Percentiles rank a stretch among this genome's conserved stretches.
Evolutionary conservation across 2,113 vertebrate genomes (phyloP).

Genomic region (Prochilodus magdalenae): DNA sequence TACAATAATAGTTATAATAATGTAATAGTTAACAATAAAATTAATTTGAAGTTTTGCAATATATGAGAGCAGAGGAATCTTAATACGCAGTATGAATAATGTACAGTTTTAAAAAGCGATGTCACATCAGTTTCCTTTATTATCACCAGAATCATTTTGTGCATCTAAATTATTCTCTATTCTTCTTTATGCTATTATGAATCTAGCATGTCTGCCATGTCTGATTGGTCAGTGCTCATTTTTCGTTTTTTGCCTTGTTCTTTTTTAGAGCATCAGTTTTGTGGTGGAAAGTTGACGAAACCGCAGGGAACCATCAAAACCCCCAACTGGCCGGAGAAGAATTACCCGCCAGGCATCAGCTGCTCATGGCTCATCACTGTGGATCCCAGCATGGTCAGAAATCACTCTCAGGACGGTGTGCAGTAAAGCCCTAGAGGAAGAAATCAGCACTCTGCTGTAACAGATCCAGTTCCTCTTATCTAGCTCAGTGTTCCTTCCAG

Average conservation of each 20-base stretch:
- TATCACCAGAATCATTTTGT: too few relatives aligned
- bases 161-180: too few relatives aligned
- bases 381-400: slow-evolving; percentile 78
- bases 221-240: slow-evolving; percentile 50
- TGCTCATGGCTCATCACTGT: slow-evolving; percentile 92
- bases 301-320: slow-evolving; percentile 84
- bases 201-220: background rate
- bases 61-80: too few relatives aligned
- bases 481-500: too few relatives aligned
- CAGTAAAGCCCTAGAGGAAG: background rate
- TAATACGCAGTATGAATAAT: too few relatives aligned
- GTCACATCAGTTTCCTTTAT: slow-evolving; percentile 8
- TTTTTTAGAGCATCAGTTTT: slow-evolving; percentile 72
- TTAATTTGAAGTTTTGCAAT: too few relatives aligned
- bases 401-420: background rate
- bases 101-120: too few relatives aligned
- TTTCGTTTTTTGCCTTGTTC: background rate
- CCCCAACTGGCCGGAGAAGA: slow-evolving; percentile 89
- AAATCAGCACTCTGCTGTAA: too few relatives aligned
- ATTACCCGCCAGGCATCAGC: slow-evolving; percentile 87
- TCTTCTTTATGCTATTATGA: background rate
- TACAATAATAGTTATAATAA: too few relatives aligned
- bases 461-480: too few relatives aligned
- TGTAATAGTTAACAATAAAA: too few relatives aligned
- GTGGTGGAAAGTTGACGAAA: slow-evolving; percentile 80